Base-by-base conservation (phyloP, 2,888 invertebrate genomes). In the Troides aeacus region DNA sequence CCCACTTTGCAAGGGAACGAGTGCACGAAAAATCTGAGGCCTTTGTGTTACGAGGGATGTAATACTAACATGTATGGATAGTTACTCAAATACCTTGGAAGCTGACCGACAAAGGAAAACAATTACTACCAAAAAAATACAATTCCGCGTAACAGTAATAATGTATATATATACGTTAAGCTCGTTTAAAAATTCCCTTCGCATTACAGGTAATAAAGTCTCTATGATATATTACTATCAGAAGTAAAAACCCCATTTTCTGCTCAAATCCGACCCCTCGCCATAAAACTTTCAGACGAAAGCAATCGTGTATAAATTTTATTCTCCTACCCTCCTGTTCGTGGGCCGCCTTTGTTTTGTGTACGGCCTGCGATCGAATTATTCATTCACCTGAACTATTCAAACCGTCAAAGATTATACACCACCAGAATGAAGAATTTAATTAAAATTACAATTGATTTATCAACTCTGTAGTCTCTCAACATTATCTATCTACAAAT, bases 181-280 rank as follows among this genome's bases (percentile, higher is more conserved):
- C 79, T 82, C 80, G 82, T 84, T 86, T 85, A 85, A 83, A 83
- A 86, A 84, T 82, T 80, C 84, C 82, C 80, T 81, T 79, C 80
- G 81, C 77, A 86, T 86, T 85, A 86, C 80, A 78, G 83, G 80
- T 86, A 88, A 89, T 89, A 90, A 89, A 89, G 82, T 85, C 78
- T 82, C 83, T 76, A 80, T 90, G 86, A 90, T 85, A 85, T 90
- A 90, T 89, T 78, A 80, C 84, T 83, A 83, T 86, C 84, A 84
- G 78, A 82, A 78, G 78, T 81, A 81, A 82, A 84, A 86, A 80
- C 85, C 86, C 84, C 82, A 81, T 82, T 83, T 85, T 81, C 79
- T 74, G 81, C 76, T 74, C 75, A 76, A 79, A 80, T 79, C 79
- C 82, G 74, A 80, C 81, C 85, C 84, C 80, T 72, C 69, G 75